These are phyloP conservation scores for Australoheros scitulus DNA, from an alignment of 2,113 vertebrate species.

Conservation along the genomic window DNA sequence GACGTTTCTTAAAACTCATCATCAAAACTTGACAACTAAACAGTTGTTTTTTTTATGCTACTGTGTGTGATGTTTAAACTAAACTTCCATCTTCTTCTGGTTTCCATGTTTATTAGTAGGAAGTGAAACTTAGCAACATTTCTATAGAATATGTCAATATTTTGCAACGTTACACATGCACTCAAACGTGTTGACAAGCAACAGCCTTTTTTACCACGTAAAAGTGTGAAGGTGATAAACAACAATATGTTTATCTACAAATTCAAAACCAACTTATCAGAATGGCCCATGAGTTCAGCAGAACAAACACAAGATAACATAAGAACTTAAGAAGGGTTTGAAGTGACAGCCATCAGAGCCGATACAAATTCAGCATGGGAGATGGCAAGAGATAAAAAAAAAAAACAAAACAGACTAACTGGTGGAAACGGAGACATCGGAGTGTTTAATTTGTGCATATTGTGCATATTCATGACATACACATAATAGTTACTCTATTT, in stretches of 20 bases:
- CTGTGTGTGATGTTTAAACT: background rate
- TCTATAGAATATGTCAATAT: background rate
- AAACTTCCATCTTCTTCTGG: background rate
- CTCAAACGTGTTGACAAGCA: background rate
- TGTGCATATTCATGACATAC: background rate
- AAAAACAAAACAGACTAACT: no score
- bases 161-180: background rate
- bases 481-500: background rate
- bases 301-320: no score
- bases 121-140: background rate
- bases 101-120: background rate
- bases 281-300: background rate
- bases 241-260: background rate
- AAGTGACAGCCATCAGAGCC: no score
- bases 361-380: no score
- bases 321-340: no score
- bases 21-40: no score
- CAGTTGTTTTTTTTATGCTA: no score
- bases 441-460: background rate
- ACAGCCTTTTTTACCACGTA: background rate
- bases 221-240: background rate
- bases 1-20: no score
- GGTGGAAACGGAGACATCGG: no score
- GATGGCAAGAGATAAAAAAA: no score
- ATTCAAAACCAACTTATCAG: background rate